Base-by-base conservation (phyloP, 2,888 invertebrate species). In the Cataglyphis cursor region DNA sequence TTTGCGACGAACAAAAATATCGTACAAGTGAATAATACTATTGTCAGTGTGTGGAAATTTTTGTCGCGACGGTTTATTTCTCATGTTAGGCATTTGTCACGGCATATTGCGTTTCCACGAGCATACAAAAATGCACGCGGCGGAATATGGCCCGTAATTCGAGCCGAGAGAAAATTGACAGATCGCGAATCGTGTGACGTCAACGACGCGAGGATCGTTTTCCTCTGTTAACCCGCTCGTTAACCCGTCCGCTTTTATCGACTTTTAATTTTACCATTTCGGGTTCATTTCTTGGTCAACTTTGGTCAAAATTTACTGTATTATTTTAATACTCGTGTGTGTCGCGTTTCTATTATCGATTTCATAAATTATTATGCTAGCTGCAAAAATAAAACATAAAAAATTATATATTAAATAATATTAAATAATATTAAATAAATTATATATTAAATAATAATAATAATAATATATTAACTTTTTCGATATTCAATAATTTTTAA, bases 171-270 rank as follows among this genome's bases (percentile, higher is more conserved):
- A 88, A 88, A 88, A 80, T 86, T 68, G 88, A 88, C 75, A 62
- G 74, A 87, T 81, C 88, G 83, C 85, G 83, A 65, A 66, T 83
- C 75, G 64, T 64, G 74, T 82, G 85, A 80, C 85, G 72, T 82
- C 85, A 81, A 59, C 75, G 61, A 57, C 57, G 35, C 81, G 76
- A 44, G 68, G 65, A 76, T 73, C 82, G 76, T 88, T 88, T 85
- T 73, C 81, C 64, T 81, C 85, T 80, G 80, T 83, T 81, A 85
- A 85, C 73, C 83, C 74, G 76, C 82, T 83, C 86, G 87, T 87
- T 88, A 87, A 87, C 83, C 83, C 83, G 73, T 82, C 81, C 72
- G 82, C 78, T n/a, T n/a, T 57, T 80, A 38, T 82, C 59, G 68
- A 61, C 62, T 66, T 54, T 61, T 64, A 62, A 83, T 88, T 87